phyloP scores from a whole-genome alignment of 2,113 vertebrate genomes.

The Camelus bactrianus region DNA sequence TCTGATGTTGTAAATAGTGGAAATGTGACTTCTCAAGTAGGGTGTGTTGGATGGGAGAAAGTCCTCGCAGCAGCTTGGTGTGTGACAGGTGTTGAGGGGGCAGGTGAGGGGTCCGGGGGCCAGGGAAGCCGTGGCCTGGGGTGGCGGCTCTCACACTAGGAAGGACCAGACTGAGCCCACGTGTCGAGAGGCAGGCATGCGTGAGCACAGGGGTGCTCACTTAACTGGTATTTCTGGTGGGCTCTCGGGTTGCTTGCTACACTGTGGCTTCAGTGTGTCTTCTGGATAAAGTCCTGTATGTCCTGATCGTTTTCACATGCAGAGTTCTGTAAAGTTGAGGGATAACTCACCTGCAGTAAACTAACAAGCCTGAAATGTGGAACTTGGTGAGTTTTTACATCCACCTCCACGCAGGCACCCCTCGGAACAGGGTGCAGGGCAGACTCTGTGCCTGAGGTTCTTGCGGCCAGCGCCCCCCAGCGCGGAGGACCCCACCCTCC shows the following conservation, averaged over 20 bases:
- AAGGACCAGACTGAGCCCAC: background rate
- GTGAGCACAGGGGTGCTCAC: background rate
- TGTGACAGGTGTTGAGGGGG: background rate
- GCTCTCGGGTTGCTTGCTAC: no score
- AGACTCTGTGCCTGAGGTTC: background rate
- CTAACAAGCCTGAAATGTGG: background rate
- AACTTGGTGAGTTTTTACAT: background rate
- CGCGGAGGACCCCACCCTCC: background rate
- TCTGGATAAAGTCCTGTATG: background rate
- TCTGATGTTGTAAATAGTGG: background rate
- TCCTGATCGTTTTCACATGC: background rate
- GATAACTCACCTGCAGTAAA: background rate
- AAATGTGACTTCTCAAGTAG: background rate
- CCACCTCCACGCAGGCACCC: background rate
- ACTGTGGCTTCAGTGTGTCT: background rate
- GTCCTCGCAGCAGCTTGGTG: background rate
- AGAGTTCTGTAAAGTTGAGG: background rate
- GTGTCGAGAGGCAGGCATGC: no score
- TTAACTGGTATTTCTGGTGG: background rate
- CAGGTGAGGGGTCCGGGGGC: background rate
- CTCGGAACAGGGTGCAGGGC: background rate
- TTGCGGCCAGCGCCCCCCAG: background rate
- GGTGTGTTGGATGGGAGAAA: background rate
- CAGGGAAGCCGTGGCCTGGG: background rate
- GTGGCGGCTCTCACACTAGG: background rate